phyloP scores from a whole-genome alignment of 2,797 vertebrate species.

The Sebastes ruberrimus region DNA sequence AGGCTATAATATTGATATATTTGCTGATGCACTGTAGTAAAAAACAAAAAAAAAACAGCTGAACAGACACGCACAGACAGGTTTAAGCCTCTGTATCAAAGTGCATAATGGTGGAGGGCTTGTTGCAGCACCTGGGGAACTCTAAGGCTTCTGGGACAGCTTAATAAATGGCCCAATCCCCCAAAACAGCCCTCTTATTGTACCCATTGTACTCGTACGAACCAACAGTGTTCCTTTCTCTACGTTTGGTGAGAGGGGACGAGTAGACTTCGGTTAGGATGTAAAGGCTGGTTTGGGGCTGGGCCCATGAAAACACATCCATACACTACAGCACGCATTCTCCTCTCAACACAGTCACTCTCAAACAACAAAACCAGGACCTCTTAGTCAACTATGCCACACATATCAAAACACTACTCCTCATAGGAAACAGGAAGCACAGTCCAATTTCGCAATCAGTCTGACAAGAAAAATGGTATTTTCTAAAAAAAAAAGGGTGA shows the following conservation, averaged over 20 bases:
- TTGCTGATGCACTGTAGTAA: conserved; percentile 62
- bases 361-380: conserved; percentile 38
- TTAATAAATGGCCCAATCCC: conserved; percentile 62
- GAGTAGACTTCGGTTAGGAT: conserved; percentile 25
- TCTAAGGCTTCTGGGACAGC: conserved; percentile 60
- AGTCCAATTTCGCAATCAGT: conserved; percentile 52
- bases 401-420: conserved; percentile 39
- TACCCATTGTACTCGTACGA: conserved; percentile 46
- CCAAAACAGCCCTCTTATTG: conserved; percentile 44
- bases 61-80: conserved; percentile 70
- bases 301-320: conserved; percentile 46
- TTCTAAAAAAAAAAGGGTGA: conserved; percentile 1
- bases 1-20: conserved; percentile 77
- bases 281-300: conserved; percentile 47
- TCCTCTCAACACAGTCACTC: conserved; percentile 38
- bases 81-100: conserved; percentile 77
- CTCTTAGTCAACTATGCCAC: conserved; percentile 40
- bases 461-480: conserved; percentile 29
- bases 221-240: conserved; percentile 53
- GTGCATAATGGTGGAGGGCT: conserved; percentile 79
- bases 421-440: conserved; percentile 32
- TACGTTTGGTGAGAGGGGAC: conserved; percentile 32
- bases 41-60: conserved; percentile 61
- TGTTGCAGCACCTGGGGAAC: conserved; percentile 72
- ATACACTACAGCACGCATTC: conserved; percentile 43